These are phyloP conservation scores for Leucania comma DNA, from an alignment of 2,888 invertebrate genomes.

Conservation along the genomic window DNA sequence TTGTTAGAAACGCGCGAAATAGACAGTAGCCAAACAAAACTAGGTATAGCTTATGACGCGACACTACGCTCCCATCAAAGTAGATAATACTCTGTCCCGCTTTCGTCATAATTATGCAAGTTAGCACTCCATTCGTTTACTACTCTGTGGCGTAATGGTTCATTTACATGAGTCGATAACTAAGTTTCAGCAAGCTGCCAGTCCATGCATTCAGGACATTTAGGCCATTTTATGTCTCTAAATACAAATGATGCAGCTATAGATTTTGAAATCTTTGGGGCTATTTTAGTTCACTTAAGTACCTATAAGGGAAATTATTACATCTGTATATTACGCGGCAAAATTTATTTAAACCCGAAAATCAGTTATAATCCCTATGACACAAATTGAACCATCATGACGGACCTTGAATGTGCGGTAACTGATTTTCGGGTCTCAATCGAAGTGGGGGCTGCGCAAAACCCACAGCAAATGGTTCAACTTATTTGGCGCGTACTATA, in stretches of 20 bases:
- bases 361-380: no score
- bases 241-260: neutral
- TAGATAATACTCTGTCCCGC: neutral
- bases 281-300: neutral
- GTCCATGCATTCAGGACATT: conserved; percentile 23
- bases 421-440: no score
- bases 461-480: no score
- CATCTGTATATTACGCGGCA: no score
- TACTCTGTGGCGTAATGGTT: conserved; percentile 34
- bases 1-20: neutral
- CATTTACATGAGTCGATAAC: conserved; percentile 51
- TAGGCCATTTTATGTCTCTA: neutral
- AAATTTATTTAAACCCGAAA: no score
- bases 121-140: conserved; percentile 36
- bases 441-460: no score
- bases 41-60: neutral
- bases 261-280: neutral
- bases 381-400: no score
- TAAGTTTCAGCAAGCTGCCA: conserved; percentile 41
- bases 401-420: no score
- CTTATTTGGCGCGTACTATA: no score
- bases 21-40: conserved; percentile 5
- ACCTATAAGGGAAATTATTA: neutral
- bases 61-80: neutral
- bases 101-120: neutral